A percentile compares a stretch with the other conserved stretches of the same genome.
Conservation (phyloP, 2,797 vertebrate species). For the Pangasius macronema region DNA sequence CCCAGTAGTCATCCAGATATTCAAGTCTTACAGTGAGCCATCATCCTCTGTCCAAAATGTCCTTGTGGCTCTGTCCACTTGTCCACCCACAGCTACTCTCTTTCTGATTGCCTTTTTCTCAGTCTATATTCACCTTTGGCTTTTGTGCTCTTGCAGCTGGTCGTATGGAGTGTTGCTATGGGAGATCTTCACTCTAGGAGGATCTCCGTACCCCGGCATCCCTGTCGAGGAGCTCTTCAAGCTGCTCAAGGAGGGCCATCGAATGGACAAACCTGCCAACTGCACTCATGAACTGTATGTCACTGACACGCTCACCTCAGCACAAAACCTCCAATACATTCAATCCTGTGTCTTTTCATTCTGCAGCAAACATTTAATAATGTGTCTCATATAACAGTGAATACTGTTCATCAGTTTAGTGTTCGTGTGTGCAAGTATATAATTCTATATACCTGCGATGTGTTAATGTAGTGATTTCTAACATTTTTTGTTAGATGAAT, state of each 20-base stretch:
- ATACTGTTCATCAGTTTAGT: not conserved
- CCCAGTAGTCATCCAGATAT: not conserved
- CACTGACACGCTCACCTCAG: not conserved
- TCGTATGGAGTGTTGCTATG: constrained; percentile 96
- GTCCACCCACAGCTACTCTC: constrained; percentile 3
- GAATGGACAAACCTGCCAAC: constrained; percentile 98
- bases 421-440: not conserved
- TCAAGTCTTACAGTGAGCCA: not conserved
- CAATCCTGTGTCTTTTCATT: not conserved
- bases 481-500: not conserved
- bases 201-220: constrained; percentile 95
- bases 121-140: constrained; percentile 27
- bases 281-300: constrained; percentile 96
- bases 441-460: not conserved
- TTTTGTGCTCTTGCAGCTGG: constrained; percentile 80
- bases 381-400: not conserved
- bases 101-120: constrained; percentile 12
- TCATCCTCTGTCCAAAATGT: not conserved
- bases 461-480: not conserved
- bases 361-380: not conserved
- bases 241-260: constrained; percentile 96
- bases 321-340: not conserved
- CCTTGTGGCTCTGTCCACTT: constrained; percentile 11
- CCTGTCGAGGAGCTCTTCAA: constrained; percentile 98
- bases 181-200: constrained; percentile 98